These are phyloP conservation scores for Xenotilapia flavipinnis DNA, from an alignment of 2,113 vertebrate species.

Conservation along the genomic window DNA sequence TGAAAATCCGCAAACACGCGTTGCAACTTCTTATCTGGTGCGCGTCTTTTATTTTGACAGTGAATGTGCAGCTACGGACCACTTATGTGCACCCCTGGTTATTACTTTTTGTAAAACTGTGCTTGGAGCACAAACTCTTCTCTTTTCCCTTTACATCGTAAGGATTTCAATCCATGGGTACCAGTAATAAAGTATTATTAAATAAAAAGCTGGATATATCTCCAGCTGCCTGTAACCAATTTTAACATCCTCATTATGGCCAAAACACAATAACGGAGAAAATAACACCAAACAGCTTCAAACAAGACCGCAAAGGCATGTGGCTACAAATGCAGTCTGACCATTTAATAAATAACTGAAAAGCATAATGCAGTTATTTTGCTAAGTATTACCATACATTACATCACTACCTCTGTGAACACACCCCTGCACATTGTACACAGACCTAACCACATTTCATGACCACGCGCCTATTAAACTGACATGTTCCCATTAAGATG, in stretches of 20 bases:
- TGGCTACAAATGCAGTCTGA: background rate
- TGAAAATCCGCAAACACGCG: background rate
- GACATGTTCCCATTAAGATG: conserved; percentile 15
- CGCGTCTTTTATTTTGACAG: background rate
- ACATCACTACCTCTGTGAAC: background rate
- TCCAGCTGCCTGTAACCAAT: background rate
- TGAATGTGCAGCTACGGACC: background rate
- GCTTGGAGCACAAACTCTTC: background rate
- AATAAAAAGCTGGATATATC: background rate
- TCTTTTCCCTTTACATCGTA: background rate
- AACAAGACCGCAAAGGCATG: background rate
- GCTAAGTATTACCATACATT: background rate
- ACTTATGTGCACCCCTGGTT: background rate
- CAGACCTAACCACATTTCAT: background rate
- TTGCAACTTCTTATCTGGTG: background rate
- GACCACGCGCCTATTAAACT: background rate
- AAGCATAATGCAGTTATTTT: background rate
- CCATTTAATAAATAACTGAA: background rate
- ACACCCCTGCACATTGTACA: background rate
- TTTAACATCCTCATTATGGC: background rate
- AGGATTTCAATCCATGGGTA: background rate
- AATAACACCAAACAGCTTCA: background rate
- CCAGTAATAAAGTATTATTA: background rate
- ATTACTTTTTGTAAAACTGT: background rate
- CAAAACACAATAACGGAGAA: background rate